A percentile compares a stretch with the other conserved stretches of the same genome.
Conservation (phyloP, 2,797 vertebrate genomes). For the Prionace glauca region DNA sequence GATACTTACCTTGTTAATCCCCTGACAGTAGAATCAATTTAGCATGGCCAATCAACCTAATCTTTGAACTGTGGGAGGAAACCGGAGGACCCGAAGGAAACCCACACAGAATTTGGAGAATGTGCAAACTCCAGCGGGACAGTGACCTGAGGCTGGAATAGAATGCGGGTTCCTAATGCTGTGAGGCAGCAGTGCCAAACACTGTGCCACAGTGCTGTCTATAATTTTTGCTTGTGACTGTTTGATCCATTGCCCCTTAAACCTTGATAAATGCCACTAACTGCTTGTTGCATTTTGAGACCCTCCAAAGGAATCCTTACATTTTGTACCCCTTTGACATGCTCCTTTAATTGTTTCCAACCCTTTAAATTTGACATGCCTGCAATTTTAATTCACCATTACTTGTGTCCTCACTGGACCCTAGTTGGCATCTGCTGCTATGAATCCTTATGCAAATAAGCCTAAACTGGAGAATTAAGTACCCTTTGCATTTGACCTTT, state of each 20-base stretch:
- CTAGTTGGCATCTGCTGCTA: background rate
- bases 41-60: too few species aligned
- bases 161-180: too few species aligned
- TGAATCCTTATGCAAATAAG: background rate
- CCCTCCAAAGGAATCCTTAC: background rate
- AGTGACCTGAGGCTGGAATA: too few species aligned
- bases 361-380: slow-evolving; percentile 4
- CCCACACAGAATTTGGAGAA: too few species aligned
- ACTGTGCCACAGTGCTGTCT: too few species aligned
- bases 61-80: too few species aligned
- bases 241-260: background rate
- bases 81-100: too few species aligned
- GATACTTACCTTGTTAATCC: too few species aligned
- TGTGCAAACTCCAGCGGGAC: too few species aligned
- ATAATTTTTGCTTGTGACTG: background rate
- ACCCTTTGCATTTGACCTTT: background rate
- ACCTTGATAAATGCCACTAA: background rate
- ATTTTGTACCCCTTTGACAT: background rate
- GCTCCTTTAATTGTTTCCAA: background rate
- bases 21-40: too few species aligned
- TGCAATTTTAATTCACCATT: background rate
- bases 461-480: background rate
- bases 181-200: too few species aligned
- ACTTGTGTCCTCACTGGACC: too few species aligned
- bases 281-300: background rate